Base-by-base conservation (phyloP, 2,888 invertebrate genomes). In the Drosophila dives region DNA sequence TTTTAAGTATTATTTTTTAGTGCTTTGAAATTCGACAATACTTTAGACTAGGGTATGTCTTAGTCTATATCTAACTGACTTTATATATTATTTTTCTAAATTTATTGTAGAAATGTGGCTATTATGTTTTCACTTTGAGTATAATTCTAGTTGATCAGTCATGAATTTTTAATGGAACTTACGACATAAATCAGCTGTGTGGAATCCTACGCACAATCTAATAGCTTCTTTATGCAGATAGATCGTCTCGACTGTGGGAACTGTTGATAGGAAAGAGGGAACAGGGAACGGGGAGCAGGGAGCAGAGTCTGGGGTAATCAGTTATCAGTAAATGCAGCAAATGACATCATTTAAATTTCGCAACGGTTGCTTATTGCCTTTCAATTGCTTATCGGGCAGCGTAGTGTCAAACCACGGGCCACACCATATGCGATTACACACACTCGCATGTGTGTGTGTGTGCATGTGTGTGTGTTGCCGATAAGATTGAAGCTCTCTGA, bases 131-230 rank as follows among this genome's bases (percentile, higher is more conserved):
- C 81, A 76, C 60, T 68, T 76, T 54, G 72, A 60, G 51, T 76
- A 80, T 77, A 72, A 77, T 80, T 78, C 77, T 78, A 72, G 63
- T 69, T 80, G 81, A 78, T 77, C 77, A 78, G 73, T 75, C 75
- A 74, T 89, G 87, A 86, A 81, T 86, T 84, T 84, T 89, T 72
- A 89, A 86, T 86, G 87, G 81, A 83, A 86, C 86, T 75, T 81
- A 67, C 86, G 75, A 89, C 78, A 89, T 84, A 89, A 84, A 84
- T 84, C 89, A 89, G 83, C 58, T 75, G 77, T 53, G 60, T 58
- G 17, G 61, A 66, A 72, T 77, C 81, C 78, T 78, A 78, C 81
- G 72, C 78, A 72, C 55, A 34, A 50, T 40, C 80, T 71, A 71
- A 80, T 80, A 80, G 64, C 71, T 75, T 75, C 53, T 62, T 5